Evolutionary conservation across 2,888 invertebrate species (phyloP).

Genomic region (Halocaridina rubra): DNA sequence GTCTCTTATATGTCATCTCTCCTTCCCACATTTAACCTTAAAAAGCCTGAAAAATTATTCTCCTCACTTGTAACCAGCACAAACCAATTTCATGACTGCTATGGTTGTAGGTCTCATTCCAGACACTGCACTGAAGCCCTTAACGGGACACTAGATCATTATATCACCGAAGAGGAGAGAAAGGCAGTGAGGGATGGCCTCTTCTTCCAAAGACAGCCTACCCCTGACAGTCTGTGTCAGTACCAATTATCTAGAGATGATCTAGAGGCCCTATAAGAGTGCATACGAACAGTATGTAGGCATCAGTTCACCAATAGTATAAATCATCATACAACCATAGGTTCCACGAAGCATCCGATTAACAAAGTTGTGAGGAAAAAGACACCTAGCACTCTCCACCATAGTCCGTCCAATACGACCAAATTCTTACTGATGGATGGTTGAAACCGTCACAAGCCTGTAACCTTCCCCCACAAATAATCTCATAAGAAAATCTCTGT

Average conservation of each 20-base stretch:
- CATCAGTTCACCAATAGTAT: neutral
- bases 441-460: neutral
- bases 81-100: too few species aligned
- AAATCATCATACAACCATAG: neutral
- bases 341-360: neutral
- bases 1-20: too few species aligned
- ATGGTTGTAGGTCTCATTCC: neutral
- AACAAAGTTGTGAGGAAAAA: neutral
- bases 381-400: neutral
- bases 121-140: neutral
- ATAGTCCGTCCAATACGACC: neutral
- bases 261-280: neutral
- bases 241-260: neutral
- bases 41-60: too few species aligned
- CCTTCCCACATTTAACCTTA: too few species aligned
- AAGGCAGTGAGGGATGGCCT: neutral
- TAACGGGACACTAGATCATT: neutral
- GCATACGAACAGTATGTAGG: neutral
- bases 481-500: neutral
- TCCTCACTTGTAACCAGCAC: too few species aligned
- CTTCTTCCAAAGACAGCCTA: neutral
- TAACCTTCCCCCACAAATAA: too few species aligned
- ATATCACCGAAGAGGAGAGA: neutral
- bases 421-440: neutral
- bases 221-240: neutral